These are phyloP conservation scores for Siphlonurus alternatus DNA, from an alignment of 2,888 invertebrate genomes.

Conservation along the genomic window DNA sequence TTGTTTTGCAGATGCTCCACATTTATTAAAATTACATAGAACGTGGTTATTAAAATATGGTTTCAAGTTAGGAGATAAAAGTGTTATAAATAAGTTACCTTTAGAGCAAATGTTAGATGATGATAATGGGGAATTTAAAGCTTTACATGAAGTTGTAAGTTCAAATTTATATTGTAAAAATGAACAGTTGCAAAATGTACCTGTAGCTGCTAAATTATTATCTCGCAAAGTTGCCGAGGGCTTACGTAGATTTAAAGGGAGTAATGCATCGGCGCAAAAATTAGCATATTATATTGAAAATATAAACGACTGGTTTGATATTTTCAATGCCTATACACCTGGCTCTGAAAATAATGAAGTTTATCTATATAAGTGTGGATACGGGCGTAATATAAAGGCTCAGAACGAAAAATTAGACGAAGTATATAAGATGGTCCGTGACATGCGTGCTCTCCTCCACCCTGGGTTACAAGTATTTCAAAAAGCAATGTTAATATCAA, in stretches of 20 bases:
- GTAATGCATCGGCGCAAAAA: background rate
- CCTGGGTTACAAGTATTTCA: background rate
- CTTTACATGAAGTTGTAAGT: background rate
- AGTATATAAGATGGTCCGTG: background rate
- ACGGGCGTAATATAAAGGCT: background rate
- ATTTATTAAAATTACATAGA: constrained; percentile 11
- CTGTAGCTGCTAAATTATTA: background rate
- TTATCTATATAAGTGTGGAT: background rate
- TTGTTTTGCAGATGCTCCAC: constrained; percentile 12
- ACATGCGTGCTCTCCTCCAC: background rate
- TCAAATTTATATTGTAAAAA: background rate
- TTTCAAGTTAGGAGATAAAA: constrained; percentile 3
- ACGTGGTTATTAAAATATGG: constrained; percentile 12
- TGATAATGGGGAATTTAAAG: background rate
- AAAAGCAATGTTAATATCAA: background rate
- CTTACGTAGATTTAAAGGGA: background rate
- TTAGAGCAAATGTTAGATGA: background rate
- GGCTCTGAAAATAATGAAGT: background rate
- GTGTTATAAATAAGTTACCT: background rate
- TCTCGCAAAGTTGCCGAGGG: background rate
- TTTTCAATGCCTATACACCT: background rate
- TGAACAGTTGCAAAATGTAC: background rate
- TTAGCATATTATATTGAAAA: background rate
- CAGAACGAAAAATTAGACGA: background rate
- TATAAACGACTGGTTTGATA: background rate